Evolutionary conservation across 2,888 invertebrate genomes (phyloP).

Genomic region (Lacanobia wlatinum): DNA sequence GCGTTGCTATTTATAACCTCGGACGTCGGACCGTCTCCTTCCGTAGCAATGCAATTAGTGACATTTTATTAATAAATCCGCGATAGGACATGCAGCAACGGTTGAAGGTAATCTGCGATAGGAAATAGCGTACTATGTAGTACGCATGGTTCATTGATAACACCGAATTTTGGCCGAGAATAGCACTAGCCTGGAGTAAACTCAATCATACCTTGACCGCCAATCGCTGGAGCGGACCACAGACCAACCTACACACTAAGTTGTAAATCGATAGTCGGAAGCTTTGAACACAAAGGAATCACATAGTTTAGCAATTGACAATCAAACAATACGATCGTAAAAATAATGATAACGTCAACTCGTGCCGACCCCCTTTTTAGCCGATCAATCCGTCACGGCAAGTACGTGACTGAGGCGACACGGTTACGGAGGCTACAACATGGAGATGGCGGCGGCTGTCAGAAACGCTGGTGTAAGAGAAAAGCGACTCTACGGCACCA

Average conservation of each 20-base stretch:
- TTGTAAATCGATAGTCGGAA: not conserved
- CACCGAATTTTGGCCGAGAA: not conserved
- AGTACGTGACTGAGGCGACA: constrained; percentile 54
- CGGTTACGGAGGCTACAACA: constrained; percentile 29
- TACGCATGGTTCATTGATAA: not conserved
- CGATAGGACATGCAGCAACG: too few species aligned
- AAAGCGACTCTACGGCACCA: not conserved
- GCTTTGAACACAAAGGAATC: not conserved
- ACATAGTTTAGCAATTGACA: constrained; percentile 17
- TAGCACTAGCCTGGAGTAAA: not conserved
- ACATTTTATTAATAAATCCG: not conserved
- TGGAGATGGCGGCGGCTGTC: constrained; percentile 34
- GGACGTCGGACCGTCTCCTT: too few species aligned
- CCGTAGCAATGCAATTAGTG: not conserved
- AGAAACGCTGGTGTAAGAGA: not conserved
- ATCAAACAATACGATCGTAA: constrained; percentile 30
- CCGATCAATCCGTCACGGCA: constrained; percentile 43
- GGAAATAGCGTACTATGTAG: not conserved
- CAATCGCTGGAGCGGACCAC: not conserved
- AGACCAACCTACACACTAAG: not conserved
- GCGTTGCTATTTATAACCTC: not conserved
- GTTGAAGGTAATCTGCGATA: not conserved
- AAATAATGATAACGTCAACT: constrained; percentile 38
- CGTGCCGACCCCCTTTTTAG: constrained; percentile 52
- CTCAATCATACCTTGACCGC: not conserved